These are phyloP conservation scores for Anastrepha obliqua DNA, from an alignment of 1,140 invertebrate genomes.

Conservation along the genomic window DNA sequence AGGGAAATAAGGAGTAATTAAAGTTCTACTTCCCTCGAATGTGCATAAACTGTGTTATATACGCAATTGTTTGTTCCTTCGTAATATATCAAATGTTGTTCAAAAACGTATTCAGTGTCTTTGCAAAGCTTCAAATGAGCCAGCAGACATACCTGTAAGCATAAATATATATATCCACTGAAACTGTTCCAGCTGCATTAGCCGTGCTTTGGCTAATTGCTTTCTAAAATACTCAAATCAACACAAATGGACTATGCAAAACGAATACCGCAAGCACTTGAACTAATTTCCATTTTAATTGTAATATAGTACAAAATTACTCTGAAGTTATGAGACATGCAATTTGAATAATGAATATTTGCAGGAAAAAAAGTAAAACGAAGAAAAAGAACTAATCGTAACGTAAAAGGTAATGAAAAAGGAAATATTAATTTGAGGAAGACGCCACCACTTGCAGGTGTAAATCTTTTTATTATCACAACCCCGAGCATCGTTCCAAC, in stretches of 20 bases:
- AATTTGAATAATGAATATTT: slow-evolving; percentile 25
- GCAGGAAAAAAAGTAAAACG: neutral
- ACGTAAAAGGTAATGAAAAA: neutral
- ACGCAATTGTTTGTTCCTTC: too few species aligned
- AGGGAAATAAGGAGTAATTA: too few species aligned
- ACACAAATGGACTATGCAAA: neutral
- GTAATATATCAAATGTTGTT: too few species aligned
- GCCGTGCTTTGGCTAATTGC: neutral
- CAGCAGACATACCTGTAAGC: too few species aligned
- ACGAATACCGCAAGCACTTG: neutral
- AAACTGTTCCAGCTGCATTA: too few species aligned
- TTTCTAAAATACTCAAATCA: slow-evolving; percentile 32
- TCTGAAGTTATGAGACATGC: neutral
- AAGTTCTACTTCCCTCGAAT: too few species aligned
- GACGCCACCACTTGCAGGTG: slow-evolving; percentile 21
- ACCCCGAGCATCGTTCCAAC: neutral
- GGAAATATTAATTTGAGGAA: neutral
- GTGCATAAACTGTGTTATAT: too few species aligned
- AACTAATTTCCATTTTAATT: slow-evolving; percentile 51
- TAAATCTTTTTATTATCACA: slow-evolving; percentile 38
- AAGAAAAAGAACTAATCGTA: neutral
- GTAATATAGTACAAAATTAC: slow-evolving; percentile 42
- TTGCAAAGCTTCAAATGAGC: too few species aligned
- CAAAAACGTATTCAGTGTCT: too few species aligned
- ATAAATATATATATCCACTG: too few species aligned